Base-by-base conservation (phyloP, 2,797 vertebrate species). In the Amblyraja radiata region DNA sequence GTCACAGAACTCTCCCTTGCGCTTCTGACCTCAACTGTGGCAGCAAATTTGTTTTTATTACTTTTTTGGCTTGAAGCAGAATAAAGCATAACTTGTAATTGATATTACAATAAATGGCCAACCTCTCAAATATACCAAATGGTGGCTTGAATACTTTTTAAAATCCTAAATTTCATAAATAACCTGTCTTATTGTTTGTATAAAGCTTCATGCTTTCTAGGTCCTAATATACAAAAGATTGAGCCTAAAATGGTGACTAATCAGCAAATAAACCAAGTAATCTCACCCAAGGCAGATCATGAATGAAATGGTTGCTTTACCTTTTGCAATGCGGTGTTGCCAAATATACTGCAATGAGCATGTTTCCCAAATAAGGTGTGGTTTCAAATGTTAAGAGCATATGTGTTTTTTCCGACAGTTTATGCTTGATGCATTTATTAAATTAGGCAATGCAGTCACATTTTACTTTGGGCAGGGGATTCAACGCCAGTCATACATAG, bases 41-140 rank as follows among this genome's bases (percentile, higher is more conserved):
- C 58, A 18, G 16, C n/a, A 88, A 63, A 36, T 65, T 88, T 88
- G 18, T 36, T 23, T 36, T 88, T 21, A 68, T 3, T 18, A 7
- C 61, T 68, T 68, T 36, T 68, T 36, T 16, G 18, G 18, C 8
- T 21, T 32, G 21, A 21, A 32, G 16, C 7, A 16, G n/a, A 36
- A 16, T 36, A 21, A 88, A 21, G 18, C 14, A 88, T 88, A 54
- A 68, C 10, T 88, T 88, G 61, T 68, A 68, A 88, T 65, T 68
- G n/a, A 88, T 32, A 88, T 88, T 88, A 16, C 25, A 88, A 88
- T 88, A 88, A 88, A 88, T 88, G n/a, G n/a, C 63, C 84, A 88
- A 36, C n/a, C 84, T 88, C 61, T 68, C 63, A 68, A 3, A n/a
- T 36, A 10, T 68, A 1, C 18, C 84, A 88, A 88, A 36, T 36